Percentiles rank a stretch among this genome's conserved stretches.
phyloP scores from a whole-genome alignment of 2,888 invertebrate genomes.

The Onchidella celtica region DNA sequence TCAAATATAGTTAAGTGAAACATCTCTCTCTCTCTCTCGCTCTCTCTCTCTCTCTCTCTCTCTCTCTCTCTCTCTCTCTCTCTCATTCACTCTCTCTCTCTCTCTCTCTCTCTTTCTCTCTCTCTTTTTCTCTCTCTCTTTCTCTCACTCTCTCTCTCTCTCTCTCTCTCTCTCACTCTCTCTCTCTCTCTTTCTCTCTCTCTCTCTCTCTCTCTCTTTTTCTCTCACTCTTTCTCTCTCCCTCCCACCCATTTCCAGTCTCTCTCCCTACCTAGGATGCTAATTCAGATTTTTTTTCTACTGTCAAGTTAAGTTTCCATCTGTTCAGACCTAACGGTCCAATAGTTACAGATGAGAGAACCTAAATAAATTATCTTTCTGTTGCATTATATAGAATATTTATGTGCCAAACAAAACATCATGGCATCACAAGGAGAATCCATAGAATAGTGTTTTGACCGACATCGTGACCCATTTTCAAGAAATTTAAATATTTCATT shows the following conservation, averaged over 20 bases:
- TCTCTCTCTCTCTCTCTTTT: constrained; percentile 9
- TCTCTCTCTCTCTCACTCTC: constrained; percentile 7
- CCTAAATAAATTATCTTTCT: neutral
- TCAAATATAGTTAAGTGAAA: too few species aligned
- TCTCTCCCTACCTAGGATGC: neutral
- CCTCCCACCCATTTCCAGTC: constrained; percentile 1
- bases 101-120: neutral
- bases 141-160: constrained; percentile 30
- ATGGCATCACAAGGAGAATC: too few species aligned
- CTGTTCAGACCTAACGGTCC: too few species aligned
- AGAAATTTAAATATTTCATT: too few species aligned
- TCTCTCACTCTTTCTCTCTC: constrained; percentile 26
- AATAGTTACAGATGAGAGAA: too few species aligned
- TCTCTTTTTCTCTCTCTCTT: constrained; percentile 2
- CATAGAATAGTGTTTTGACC: too few species aligned
- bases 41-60: neutral
- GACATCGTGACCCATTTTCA: too few species aligned
- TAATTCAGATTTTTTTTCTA: neutral
- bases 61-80: constrained; percentile 3
- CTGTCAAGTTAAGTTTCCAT: neutral
- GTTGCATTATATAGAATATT: too few species aligned
- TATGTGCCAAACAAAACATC: too few species aligned
- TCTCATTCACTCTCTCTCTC: too few species aligned
- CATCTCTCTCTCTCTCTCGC: neutral
- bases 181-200: constrained; percentile 8